Conservation (phyloP, 2,113 vertebrate genomes). For the Seriola aureovittata region DNA sequence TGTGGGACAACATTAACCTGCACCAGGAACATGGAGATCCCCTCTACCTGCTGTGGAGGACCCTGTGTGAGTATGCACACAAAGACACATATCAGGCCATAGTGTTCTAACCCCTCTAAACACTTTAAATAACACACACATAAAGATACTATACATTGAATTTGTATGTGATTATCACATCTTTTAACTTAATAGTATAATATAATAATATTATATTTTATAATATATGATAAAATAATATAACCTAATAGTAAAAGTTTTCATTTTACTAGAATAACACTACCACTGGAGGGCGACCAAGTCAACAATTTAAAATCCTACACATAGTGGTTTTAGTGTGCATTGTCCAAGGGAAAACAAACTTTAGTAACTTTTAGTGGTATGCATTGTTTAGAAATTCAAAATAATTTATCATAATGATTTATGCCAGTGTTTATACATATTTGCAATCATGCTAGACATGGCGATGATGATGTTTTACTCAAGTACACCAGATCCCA, state of each 20-base stretch:
- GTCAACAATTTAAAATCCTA: not conserved
- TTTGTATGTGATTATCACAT: not conserved
- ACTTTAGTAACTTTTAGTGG: not conserved
- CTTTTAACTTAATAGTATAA: too few species aligned
- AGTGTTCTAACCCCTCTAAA: not conserved
- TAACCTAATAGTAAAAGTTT: not conserved
- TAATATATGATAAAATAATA: too few species aligned
- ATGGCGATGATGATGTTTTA: not conserved
- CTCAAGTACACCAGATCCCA: too few species aligned
- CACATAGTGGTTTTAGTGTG: not conserved
- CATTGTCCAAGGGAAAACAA: not conserved
- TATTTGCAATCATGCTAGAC: not conserved
- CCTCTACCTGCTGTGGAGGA: constrained; percentile 93
- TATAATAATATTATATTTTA: too few species aligned
- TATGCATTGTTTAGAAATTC: not conserved
- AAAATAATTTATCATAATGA: not conserved
- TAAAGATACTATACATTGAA: not conserved
- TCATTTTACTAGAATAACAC: not conserved
- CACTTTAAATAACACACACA: not conserved
- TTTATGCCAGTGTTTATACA: not conserved
- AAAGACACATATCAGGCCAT: too few species aligned
- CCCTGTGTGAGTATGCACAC: constrained; percentile 88
- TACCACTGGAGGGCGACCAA: constrained; percentile 18
- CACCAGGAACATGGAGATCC: constrained; percentile 93
- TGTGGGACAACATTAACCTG: constrained; percentile 98